A percentile compares a stretch with the other conserved stretches of the same genome.
Conservation (phyloP, 2,888 invertebrate species). For the Spilosoma lubricipeda region DNA sequence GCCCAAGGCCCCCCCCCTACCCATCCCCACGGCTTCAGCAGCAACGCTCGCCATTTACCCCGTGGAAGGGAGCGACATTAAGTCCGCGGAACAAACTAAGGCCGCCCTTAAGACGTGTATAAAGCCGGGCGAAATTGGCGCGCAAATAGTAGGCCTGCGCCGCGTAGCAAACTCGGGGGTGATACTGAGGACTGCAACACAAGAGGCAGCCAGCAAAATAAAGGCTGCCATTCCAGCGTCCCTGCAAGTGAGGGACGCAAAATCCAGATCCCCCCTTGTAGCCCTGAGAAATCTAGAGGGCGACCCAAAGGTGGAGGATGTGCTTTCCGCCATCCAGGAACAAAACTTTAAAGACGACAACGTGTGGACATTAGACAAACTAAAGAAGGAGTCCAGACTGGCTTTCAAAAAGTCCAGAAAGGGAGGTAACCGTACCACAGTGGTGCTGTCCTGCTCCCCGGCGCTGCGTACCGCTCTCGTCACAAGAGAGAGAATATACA, state of each 20-base stretch:
- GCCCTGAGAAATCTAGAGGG: no score
- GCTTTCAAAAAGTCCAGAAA: no score
- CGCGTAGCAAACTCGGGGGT: not conserved
- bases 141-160: not conserved
- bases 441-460: no score
- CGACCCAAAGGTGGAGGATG: no score
- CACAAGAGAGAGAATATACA: conserved; percentile 15
- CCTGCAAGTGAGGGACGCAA: not conserved
- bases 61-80: not conserved
- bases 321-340: no score
- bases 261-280: no score
- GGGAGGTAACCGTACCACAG: no score
- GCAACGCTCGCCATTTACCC: not conserved
- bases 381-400: no score
- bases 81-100: not conserved
- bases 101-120: not conserved
- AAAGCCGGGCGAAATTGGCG: not conserved
- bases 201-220: not conserved
- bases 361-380: no score
- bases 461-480: not conserved
- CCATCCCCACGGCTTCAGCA: not conserved
- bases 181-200: not conserved
- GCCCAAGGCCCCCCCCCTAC: not conserved
- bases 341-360: no score
- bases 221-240: not conserved